These are phyloP conservation scores for Atherinosoma microstoma DNA, from an alignment of 2,797 vertebrate species.

Conservation along the genomic window DNA sequence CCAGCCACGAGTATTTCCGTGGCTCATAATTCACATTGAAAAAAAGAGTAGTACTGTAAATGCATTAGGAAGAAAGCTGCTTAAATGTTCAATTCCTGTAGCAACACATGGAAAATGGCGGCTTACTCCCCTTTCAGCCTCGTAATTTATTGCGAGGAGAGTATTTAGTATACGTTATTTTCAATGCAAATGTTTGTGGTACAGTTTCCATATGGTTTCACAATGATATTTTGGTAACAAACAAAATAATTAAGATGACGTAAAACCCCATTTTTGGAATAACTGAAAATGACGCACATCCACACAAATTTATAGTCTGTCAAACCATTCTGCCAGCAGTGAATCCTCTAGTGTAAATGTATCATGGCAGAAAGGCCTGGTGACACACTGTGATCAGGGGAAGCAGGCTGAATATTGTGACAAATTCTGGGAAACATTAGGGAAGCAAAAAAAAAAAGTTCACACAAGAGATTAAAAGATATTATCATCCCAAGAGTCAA, in stretches of 20 bases:
- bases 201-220: not conserved
- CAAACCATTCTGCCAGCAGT: not conserved
- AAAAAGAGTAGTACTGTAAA: not conserved
- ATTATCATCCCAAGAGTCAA: not conserved
- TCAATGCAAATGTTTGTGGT: not conserved
- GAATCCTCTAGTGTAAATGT: not conserved
- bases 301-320: not conserved
- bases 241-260: not conserved
- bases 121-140: not conserved
- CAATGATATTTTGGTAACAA: not conserved
- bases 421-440: not conserved
- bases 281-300: not conserved
- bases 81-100: not conserved
- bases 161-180: not conserved
- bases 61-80: not conserved
- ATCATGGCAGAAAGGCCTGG: not conserved
- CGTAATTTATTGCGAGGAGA: not conserved
- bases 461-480: not conserved
- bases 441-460: not conserved
- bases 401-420: not conserved
- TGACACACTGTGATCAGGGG: not conserved
- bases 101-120: not conserved
- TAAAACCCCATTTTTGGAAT: not conserved
- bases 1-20: not conserved
- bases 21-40: not conserved